Evolutionary conservation across 2,797 vertebrate species (phyloP).

Genomic region (Sebastes alutus): DNA sequence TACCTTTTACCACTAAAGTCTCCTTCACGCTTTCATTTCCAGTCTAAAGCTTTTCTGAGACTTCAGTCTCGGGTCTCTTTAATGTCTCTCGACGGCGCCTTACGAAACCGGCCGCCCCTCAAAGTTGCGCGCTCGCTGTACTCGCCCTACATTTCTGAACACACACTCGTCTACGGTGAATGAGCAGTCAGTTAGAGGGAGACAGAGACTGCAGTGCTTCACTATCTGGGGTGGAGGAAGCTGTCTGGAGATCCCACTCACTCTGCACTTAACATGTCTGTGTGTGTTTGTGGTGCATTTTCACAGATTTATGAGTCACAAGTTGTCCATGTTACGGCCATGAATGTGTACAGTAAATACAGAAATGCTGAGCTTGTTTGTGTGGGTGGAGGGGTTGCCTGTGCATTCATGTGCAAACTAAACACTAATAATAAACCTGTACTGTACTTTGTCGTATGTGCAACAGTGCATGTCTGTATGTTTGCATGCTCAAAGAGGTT

Average conservation of each 20-base stretch:
- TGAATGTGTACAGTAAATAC: conserved; percentile 22
- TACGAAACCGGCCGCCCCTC: conserved; percentile 51
- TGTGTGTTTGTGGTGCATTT: neutral
- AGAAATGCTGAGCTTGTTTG: neutral
- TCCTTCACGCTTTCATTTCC: neutral
- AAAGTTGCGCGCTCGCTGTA: conserved; percentile 38
- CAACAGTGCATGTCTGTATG: conserved; percentile 17
- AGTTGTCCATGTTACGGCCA: neutral
- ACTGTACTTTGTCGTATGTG: conserved; percentile 8
- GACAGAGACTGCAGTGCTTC: conserved; percentile 65
- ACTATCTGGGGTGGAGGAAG: conserved; percentile 47
- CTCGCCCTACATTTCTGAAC: conserved; percentile 67
- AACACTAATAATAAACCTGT: conserved; percentile 9
- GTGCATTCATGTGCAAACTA: neutral
- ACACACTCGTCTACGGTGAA: conserved; percentile 46
- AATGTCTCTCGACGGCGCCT: conserved; percentile 34
- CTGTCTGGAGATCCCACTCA: conserved; percentile 55
- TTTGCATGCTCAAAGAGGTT: conserved; percentile 29
- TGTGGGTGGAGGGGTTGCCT: neutral
- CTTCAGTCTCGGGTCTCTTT: conserved; percentile 14
- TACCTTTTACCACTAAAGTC: neutral
- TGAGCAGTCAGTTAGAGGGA: conserved; percentile 37
- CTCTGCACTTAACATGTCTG: conserved; percentile 12
- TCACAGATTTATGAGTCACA: conserved; percentile 19
- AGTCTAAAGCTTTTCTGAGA: conserved; percentile 7